phyloP scores from a whole-genome alignment of 1,140 invertebrate genomes.

The Pygmarrhopalites habei region DNA sequence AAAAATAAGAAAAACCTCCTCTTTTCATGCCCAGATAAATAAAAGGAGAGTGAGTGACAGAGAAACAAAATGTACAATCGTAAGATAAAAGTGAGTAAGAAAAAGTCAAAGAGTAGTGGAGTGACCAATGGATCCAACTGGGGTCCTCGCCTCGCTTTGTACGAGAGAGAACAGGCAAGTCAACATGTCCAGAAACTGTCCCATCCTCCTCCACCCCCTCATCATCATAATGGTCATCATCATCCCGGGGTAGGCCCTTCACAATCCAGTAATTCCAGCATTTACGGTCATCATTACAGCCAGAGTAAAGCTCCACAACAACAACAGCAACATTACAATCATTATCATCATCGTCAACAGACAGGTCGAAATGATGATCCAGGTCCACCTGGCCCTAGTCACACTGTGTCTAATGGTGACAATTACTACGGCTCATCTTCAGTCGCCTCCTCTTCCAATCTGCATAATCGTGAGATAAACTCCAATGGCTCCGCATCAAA shows the following conservation, averaged over 20 bases:
- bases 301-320: not conserved
- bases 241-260: not conserved
- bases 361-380: not conserved
- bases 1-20: no score
- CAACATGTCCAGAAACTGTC: not conserved
- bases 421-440: not conserved
- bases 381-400: not conserved
- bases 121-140: conserved; percentile 24
- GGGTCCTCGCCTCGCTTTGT: conserved; percentile 33
- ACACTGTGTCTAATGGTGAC: not conserved
- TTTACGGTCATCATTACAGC: not conserved
- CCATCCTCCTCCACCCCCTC: conserved; percentile 5
- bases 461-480: not conserved
- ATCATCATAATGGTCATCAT: conserved; percentile 1
- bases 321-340: conserved; percentile 12
- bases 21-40: no score
- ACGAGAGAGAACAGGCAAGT: not conserved
- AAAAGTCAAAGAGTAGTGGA: conserved; percentile 21
- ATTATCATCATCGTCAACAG: not conserved
- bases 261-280: not conserved
- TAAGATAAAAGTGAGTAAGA: conserved; percentile 24
- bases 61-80: conserved; percentile 29
- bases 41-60: no score
- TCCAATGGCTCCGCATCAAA: not conserved
- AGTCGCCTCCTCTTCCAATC: not conserved